These are phyloP conservation scores for Glyphotaelius pellucidus DNA, from an alignment of 2,888 invertebrate genomes.

Conservation along the genomic window DNA sequence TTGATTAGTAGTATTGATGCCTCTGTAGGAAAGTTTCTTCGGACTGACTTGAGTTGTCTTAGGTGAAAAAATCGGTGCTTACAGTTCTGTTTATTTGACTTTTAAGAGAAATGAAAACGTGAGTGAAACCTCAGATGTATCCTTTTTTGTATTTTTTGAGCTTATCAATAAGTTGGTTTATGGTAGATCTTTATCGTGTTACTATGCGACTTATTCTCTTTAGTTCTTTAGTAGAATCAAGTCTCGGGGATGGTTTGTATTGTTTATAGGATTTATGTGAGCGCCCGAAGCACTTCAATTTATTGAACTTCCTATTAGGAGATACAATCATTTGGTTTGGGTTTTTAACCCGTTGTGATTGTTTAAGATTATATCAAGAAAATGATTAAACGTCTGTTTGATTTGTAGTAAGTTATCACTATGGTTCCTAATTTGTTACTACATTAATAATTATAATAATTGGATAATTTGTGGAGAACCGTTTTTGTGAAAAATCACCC, in stretches of 20 bases:
- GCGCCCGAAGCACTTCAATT: slow-evolving; percentile 25
- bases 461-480: too few relatives aligned
- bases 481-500: too few relatives aligned
- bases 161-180: too few relatives aligned
- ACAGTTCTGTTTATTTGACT: too few relatives aligned
- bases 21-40: too few relatives aligned
- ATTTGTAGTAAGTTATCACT: not conserved
- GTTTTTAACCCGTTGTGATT: not conserved
- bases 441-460: too few relatives aligned
- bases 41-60: too few relatives aligned
- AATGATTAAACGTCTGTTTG: not conserved
- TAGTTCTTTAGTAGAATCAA: not conserved
- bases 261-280: slow-evolving; percentile 26
- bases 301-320: slow-evolving; percentile 42
- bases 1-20: too few relatives aligned
- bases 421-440: not conserved
- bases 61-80: too few relatives aligned
- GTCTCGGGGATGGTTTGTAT: slow-evolving; percentile 18
- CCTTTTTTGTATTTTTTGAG: too few relatives aligned
- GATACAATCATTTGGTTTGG: slow-evolving; percentile 31
- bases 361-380: not conserved
- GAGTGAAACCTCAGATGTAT: too few relatives aligned
- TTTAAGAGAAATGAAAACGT: too few relatives aligned
- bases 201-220: not conserved
- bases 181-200: not conserved